A percentile compares a stretch with the other conserved stretches of the same genome.
Evolutionary conservation across 64 coral and sea anemone species (phyloP).

Genomic region (Dendronephthya gigantea): DNA sequence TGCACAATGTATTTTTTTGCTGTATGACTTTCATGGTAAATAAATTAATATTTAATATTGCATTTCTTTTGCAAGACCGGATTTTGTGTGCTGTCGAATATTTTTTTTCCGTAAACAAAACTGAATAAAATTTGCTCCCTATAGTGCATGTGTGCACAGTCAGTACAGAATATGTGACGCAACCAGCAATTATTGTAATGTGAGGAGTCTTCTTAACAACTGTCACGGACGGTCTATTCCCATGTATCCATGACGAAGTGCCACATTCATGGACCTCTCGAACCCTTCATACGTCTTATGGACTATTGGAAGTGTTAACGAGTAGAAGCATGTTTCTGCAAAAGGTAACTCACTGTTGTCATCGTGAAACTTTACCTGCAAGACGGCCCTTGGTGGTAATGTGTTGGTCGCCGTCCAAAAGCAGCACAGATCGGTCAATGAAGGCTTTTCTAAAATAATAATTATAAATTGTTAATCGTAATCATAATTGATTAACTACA

Average conservation of each 20-base stretch:
- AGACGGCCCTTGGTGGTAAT: neutral
- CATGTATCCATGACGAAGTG: neutral
- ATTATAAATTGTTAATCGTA: neutral
- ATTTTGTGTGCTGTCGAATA: too few relatives aligned
- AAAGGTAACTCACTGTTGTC: neutral
- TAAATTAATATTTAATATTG: too few relatives aligned
- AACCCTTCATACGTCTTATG: neutral
- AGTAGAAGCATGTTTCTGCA: constrained; percentile 3
- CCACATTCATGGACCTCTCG: neutral
- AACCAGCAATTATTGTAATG: too few relatives aligned
- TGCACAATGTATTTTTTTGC: too few relatives aligned
- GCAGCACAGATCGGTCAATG: neutral
- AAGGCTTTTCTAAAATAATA: neutral
- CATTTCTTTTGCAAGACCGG: too few relatives aligned
- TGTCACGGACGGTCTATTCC: neutral
- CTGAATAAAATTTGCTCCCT: too few relatives aligned
- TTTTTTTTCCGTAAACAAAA: too few relatives aligned
- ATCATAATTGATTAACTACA: too few relatives aligned
- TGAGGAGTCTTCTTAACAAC: too few relatives aligned
- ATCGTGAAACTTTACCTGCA: neutral
- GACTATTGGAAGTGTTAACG: neutral
- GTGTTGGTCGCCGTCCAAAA: neutral
- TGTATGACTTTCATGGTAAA: too few relatives aligned
- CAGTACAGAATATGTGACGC: too few relatives aligned
- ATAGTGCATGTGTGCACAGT: too few relatives aligned